Conservation (phyloP, 1,140 invertebrate genomes). For the Uloborus diversus region DNA sequence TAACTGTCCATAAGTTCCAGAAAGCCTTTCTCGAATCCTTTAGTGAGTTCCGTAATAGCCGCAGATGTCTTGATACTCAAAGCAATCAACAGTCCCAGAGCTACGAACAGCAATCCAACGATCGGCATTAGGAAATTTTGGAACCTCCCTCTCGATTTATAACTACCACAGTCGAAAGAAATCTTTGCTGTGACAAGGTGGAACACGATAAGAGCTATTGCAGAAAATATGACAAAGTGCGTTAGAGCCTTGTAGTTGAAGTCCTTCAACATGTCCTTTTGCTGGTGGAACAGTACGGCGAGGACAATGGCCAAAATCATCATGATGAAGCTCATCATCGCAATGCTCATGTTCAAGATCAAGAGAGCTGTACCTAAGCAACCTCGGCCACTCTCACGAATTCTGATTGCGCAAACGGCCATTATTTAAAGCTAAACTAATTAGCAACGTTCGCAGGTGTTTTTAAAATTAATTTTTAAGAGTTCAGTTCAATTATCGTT, state of each 20-base stretch:
- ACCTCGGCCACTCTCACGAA: conserved; percentile 1
- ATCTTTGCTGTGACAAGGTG: conserved; percentile 15
- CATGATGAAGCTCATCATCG: conserved; percentile 1
- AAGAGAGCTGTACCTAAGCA: background rate
- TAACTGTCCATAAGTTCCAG: conserved; percentile 6
- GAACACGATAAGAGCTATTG: background rate
- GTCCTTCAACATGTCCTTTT: conserved; percentile 2
- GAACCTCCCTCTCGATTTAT: background rate
- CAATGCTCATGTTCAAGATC: conserved; percentile 17
- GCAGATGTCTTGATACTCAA: conserved; percentile 5
- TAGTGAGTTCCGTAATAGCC: background rate
- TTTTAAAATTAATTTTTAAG: no score
- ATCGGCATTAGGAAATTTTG: background rate
- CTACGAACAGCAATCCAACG: conserved; percentile 3
- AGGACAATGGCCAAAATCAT: background rate
- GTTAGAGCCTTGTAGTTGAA: conserved; percentile 3
- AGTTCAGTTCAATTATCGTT: background rate
- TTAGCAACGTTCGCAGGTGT: no score
- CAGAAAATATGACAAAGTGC: conserved; percentile 11
- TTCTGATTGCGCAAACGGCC: conserved; percentile 9
- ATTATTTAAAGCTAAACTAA: no score
- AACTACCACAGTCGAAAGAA: conserved; percentile 4
- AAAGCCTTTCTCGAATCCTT: conserved; percentile 30
- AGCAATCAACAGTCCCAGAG: background rate
- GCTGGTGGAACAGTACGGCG: background rate